Percentiles rank a stretch among this genome's conserved stretches.
Evolutionary conservation across 2,888 invertebrate species (phyloP).

Genomic region (Orgyia antiqua): DNA sequence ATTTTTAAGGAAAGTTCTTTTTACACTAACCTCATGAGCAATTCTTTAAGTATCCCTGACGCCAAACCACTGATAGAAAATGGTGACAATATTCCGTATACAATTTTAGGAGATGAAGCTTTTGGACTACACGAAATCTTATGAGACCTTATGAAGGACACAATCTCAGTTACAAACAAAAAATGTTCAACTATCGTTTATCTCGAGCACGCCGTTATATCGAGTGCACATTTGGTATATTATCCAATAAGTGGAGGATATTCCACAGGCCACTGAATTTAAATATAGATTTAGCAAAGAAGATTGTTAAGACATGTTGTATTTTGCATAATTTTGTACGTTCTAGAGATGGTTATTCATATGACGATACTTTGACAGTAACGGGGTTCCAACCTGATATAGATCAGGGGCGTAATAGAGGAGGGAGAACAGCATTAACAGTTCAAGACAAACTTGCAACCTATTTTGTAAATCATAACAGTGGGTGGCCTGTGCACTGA

Average conservation of each 20-base stretch:
- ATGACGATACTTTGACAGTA: background rate
- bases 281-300: background rate
- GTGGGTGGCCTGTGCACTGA: no score
- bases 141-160: conserved; percentile 3
- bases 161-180: background rate
- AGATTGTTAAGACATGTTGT: background rate
- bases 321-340: background rate
- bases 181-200: conserved; percentile 1
- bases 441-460: conserved; percentile 8
- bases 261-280: background rate
- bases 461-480: conserved; percentile 5
- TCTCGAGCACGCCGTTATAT: background rate
- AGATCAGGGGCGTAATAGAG: conserved; percentile 4
- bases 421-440: conserved; percentile 7
- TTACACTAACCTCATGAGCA: conserved; percentile 2
- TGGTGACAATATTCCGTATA: background rate
- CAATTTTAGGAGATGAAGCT: conserved; percentile 2
- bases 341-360: background rate
- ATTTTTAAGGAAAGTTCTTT: conserved; percentile 9
- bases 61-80: background rate
- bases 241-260: background rate
- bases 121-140: conserved; percentile 2
- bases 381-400: background rate
- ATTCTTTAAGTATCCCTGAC: background rate
- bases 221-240: background rate